Evolutionary conservation across 23 tunicate genomes (phyloP), one percentile per base, ranked within the genome.

Genomic region (Styela clava): DNA sequence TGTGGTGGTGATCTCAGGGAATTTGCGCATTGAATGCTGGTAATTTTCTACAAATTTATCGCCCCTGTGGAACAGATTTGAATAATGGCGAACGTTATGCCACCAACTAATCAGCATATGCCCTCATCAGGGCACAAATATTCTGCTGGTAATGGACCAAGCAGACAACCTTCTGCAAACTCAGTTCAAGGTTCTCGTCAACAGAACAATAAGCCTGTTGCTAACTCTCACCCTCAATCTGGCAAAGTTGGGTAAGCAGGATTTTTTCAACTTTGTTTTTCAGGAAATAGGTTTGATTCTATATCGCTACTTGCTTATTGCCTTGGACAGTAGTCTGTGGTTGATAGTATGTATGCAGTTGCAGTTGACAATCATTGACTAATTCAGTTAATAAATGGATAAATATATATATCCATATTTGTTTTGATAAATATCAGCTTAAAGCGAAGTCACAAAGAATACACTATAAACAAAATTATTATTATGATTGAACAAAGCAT

Each of bases 1-100:
- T 44, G 12, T n/a, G 12, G 12, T 12, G 56, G 56, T 44, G 56
- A 5, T 44, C 56, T 44, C 56, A 44, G 56, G 56, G 56, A 44
- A 5, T 44, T 44, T 44, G 56, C 12, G 12, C 12, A 12, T 44
- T 44, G 56, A 5, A 44, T 7, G 7, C 56, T 44, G 9, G 12
- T 5, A 5, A 7, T 44, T 44, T 44, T 44, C 56, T 44, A 44
- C 56, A 44, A 44, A 44, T 12, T 44, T 12, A 44, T 12, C 7
- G 7, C 12, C 56, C 56, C 12, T 44, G 56, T 44, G 56, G 56
- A 44, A 44, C 56, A 5, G 7, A 44, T 5, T 44, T 44, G 56
- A 12, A 44, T 12, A 44, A 76, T 76, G 81, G 81, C 81, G 20
- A 76, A 76, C 37, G 81, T 76, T 52, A 76, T 76, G 81, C 81